phyloP scores from a whole-genome alignment of 2,113 vertebrate species.

The Amia ocellicauda region DNA sequence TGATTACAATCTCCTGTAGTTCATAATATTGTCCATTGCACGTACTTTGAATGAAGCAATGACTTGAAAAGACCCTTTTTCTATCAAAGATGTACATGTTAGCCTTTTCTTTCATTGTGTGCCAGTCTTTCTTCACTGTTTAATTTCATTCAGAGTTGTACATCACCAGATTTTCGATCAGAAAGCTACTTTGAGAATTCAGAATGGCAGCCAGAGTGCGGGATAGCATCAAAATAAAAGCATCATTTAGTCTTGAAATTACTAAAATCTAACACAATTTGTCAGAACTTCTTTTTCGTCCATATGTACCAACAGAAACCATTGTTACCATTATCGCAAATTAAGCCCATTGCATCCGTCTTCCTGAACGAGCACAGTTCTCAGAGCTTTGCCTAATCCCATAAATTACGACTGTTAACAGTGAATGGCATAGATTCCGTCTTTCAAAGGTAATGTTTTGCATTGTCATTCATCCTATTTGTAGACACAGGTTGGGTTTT shows the following conservation, averaged over 20 bases:
- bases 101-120: conserved; percentile 16
- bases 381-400: too few species aligned
- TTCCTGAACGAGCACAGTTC: too few species aligned
- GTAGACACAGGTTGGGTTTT: too few species aligned
- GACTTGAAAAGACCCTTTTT: conserved; percentile 13
- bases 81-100: conserved; percentile 19
- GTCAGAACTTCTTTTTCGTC: not conserved
- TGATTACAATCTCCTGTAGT: conserved; percentile 23
- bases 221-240: conserved; percentile 34
- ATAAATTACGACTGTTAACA: too few species aligned
- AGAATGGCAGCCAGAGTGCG: conserved; percentile 24
- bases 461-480: too few species aligned
- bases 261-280: conserved; percentile 30
- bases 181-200: conserved; percentile 22
- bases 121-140: conserved; percentile 2
- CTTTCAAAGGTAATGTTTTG: too few species aligned
- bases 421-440: too few species aligned
- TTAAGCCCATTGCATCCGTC: too few species aligned
- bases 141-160: not conserved
- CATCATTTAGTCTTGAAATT: conserved; percentile 22
- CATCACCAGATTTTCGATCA: conserved; percentile 6
- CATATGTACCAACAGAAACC: too few species aligned
- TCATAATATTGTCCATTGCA: conserved; percentile 27
- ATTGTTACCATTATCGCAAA: too few species aligned
- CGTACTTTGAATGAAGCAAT: conserved; percentile 25